These are phyloP conservation scores for Nematostella vectensis DNA, from an alignment of 92 coral and sea anemone genomes.

Conservation along the genomic window DNA sequence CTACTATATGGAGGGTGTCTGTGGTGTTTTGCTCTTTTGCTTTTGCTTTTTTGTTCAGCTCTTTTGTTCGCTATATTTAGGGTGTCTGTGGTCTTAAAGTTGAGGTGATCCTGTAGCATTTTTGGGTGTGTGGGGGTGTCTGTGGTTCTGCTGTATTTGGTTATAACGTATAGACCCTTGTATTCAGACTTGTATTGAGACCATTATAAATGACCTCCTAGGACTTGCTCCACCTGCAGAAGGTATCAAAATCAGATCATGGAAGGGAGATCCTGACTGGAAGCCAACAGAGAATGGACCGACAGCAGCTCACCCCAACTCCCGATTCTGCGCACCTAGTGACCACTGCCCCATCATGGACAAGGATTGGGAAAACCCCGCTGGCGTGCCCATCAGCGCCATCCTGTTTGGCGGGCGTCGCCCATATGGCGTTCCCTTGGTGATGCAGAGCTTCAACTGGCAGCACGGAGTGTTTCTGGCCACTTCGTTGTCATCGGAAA, in stretches of 20 bases:
- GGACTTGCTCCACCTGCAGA: conserved; percentile 29
- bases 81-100: too few species aligned
- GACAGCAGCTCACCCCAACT: conserved; percentile 96
- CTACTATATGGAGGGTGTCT: too few species aligned
- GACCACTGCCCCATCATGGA: conserved; percentile 98
- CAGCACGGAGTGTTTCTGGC: conserved; percentile 94
- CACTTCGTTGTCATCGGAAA: conserved; percentile 80
- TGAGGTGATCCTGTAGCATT: too few species aligned
- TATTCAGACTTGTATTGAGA: too few species aligned
- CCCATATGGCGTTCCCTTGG: conserved; percentile 89
- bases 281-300: conserved; percentile 20
- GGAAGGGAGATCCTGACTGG: conserved; percentile 79
- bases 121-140: too few species aligned
- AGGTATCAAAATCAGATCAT: conserved; percentile 57
- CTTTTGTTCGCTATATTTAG: too few species aligned
- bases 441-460: conserved; percentile 83
- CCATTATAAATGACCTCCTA: too few species aligned
- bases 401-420: conserved; percentile 96
- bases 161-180: too few species aligned
- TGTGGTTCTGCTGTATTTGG: too few species aligned
- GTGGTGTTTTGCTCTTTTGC: too few species aligned
- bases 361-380: conserved; percentile 92
- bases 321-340: conserved; percentile 94
- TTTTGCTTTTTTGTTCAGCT: too few species aligned
- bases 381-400: conserved; percentile 91